Evolutionary conservation across 1,140 invertebrate species (phyloP).

Genomic region (Probaryconus sp.): DNA sequence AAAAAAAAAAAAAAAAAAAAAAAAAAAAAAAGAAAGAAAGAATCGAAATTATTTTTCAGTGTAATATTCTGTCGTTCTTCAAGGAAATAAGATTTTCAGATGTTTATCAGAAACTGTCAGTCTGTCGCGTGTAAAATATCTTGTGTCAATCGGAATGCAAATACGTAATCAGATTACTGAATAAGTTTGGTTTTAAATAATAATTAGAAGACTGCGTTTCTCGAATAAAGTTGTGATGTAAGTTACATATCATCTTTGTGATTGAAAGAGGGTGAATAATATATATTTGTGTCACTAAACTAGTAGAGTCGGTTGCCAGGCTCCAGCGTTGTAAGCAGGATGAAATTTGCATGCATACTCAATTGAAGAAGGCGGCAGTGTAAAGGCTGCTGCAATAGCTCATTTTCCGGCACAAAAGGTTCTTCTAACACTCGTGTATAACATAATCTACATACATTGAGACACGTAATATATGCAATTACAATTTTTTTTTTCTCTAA

Average conservation of each 20-base stretch:
- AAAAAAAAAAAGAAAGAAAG: too few relatives aligned
- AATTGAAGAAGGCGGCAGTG: slow-evolving; percentile 48
- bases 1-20: too few relatives aligned
- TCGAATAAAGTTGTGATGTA: slow-evolving; percentile 7
- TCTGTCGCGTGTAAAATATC: too few relatives aligned
- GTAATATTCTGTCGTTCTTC: too few relatives aligned
- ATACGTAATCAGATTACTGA: too few relatives aligned
- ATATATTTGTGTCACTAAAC: slow-evolving; percentile 68
- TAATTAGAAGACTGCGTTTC: neutral
- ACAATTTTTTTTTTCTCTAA: slow-evolving; percentile 14
- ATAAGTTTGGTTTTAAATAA: neutral
- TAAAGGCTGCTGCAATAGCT: slow-evolving; percentile 46
- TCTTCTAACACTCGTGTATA: slow-evolving; percentile 17
- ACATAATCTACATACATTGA: slow-evolving; percentile 16
- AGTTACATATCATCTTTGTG: slow-evolving; percentile 2
- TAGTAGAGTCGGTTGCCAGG: slow-evolving; percentile 57
- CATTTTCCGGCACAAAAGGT: slow-evolving; percentile 38
- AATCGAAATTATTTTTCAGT: too few relatives aligned
- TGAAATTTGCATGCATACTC: slow-evolving; percentile 72
- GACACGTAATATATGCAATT: slow-evolving; percentile 23
- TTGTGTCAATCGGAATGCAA: too few relatives aligned
- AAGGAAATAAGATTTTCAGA: too few relatives aligned
- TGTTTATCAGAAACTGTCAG: too few relatives aligned
- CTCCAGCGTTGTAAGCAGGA: slow-evolving; percentile 66
- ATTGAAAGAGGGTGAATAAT: slow-evolving; percentile 63